Conservation (phyloP, 2,888 invertebrate species). For the Ditylenchus weischeri region DNA sequence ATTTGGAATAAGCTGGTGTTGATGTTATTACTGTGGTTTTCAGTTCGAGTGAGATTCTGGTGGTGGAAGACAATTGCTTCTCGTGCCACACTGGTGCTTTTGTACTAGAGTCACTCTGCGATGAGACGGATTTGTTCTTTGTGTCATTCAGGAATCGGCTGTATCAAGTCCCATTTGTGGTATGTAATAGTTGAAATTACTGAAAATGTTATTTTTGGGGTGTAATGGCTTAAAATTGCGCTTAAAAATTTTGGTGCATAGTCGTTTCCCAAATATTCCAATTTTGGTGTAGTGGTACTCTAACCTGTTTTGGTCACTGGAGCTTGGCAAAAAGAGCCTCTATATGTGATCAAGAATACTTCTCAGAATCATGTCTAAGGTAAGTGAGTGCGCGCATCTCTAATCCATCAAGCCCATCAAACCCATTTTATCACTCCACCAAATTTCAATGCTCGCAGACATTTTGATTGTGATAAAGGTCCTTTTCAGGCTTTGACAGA, state of each 20-base stretch:
- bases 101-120: conserved; percentile 66
- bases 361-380: too few species aligned
- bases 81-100: conserved; percentile 71
- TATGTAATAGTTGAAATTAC: background rate
- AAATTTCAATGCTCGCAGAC: background rate
- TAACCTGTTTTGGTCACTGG: too few species aligned
- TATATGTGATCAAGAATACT: too few species aligned
- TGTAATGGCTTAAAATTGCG: too few species aligned
- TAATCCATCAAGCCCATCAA: too few species aligned
- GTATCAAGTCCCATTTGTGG: conserved; percentile 68
- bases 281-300: too few species aligned
- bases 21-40: background rate
- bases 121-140: conserved; percentile 71
- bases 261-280: too few species aligned
- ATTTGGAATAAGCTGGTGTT: background rate
- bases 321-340: too few species aligned
- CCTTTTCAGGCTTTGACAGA: conserved; percentile 70
- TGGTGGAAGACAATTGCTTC: conserved; percentile 85
- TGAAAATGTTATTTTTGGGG: too few species aligned
- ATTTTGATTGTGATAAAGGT: background rate
- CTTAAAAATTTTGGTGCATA: too few species aligned
- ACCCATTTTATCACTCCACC: too few species aligned
- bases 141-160: conserved; percentile 81
- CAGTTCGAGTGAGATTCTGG: conserved; percentile 56
- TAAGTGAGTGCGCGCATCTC: too few species aligned